A percentile compares a stretch with the other conserved stretches of the same genome.
phyloP scores from a whole-genome alignment of 2,888 invertebrate genomes.

The Ashinkailepas kermadecensis region DNA sequence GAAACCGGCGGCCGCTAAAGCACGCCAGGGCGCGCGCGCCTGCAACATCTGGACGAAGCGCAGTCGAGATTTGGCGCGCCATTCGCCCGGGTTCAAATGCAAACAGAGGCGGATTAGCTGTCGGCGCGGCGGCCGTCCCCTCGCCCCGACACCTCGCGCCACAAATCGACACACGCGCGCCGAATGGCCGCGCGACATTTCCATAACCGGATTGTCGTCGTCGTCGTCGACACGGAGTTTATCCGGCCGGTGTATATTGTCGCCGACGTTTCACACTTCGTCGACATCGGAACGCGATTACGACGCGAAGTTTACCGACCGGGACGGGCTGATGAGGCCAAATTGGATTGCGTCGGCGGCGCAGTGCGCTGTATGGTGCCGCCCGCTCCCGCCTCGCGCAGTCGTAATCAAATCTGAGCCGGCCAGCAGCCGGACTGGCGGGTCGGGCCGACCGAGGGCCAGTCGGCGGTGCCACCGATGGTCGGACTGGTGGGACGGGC shows the following conservation, averaged over 20 bases:
- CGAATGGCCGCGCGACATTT: not conserved
- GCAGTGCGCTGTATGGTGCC: not conserved
- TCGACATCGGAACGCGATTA: not conserved
- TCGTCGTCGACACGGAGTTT: not conserved
- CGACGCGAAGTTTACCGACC: not conserved
- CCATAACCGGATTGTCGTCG: constrained; percentile 12
- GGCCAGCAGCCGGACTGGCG: not conserved
- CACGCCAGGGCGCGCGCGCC: too few species aligned
- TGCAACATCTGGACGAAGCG: too few species aligned
- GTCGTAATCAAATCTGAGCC: not conserved
- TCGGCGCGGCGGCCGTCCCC: too few species aligned
- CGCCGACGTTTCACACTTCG: not conserved
- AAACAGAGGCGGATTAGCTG: too few species aligned
- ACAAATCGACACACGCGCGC: too few species aligned
- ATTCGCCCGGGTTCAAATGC: too few species aligned
- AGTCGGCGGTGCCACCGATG: too few species aligned
- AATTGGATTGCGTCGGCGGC: constrained; percentile 3
- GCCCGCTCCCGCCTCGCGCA: not conserved
- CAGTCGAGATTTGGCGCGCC: too few species aligned
- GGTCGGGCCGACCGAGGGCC: too few species aligned
- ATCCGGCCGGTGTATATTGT: not conserved
- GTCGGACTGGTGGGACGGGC: too few species aligned
- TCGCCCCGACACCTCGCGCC: too few species aligned
- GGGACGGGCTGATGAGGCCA: not conserved
- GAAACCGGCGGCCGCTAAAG: too few species aligned